Percentiles rank a stretch among this genome's conserved stretches.
Evolutionary conservation across 1,140 invertebrate genomes (phyloP).

Genomic region (Spodoptera frugiperda): DNA sequence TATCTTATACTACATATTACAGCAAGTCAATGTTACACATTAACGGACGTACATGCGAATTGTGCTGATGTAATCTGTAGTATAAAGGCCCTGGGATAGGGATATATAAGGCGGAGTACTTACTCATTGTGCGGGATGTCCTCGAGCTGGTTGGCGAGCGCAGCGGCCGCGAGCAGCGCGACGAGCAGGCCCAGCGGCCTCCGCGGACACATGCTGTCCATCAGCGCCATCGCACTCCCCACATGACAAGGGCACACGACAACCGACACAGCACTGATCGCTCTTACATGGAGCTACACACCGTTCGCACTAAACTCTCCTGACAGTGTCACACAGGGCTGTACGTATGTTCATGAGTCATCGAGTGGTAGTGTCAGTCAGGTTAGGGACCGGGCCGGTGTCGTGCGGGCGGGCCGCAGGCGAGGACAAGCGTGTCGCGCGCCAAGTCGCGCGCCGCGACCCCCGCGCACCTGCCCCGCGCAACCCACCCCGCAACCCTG

Average conservation of each 20-base stretch:
- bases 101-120: constrained; percentile 75
- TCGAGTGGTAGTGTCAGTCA: constrained; percentile 59
- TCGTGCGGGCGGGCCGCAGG: constrained; percentile 66
- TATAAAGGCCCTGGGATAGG: neutral
- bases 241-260: constrained; percentile 69
- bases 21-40: neutral
- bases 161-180: constrained; percentile 73
- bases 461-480: constrained; percentile 54
- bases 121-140: constrained; percentile 94
- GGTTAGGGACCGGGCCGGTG: constrained; percentile 55
- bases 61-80: neutral
- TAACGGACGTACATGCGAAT: neutral
- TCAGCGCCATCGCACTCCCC: constrained; percentile 75
- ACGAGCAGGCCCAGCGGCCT: constrained; percentile 66
- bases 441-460: constrained; percentile 46
- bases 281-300: constrained; percentile 68
- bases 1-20: constrained; percentile 1
- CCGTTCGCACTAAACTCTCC: constrained; percentile 69
- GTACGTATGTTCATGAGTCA: constrained; percentile 64
- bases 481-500: constrained; percentile 49
- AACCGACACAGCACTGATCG: constrained; percentile 67
- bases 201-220: constrained; percentile 71
- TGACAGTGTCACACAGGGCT: constrained; percentile 66
- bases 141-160: constrained; percentile 90
- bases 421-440: constrained; percentile 66